Evolutionary conservation across 1,140 invertebrate genomes (phyloP).

Genomic region (Cydia splendana): DNA sequence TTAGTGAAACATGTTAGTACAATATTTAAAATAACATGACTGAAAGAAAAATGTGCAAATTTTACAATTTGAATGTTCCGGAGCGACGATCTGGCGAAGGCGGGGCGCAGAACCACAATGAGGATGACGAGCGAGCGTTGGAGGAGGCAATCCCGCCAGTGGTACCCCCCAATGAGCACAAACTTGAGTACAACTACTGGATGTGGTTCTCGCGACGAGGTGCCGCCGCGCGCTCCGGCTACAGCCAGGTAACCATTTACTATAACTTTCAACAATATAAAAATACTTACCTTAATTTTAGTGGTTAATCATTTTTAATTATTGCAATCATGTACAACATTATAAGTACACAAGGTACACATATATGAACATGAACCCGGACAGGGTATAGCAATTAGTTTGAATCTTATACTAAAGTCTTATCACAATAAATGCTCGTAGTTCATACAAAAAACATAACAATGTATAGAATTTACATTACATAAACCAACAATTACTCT

Average conservation of each 20-base stretch:
- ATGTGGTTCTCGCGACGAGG: slow-evolving; percentile 92
- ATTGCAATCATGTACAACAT: too few relatives aligned
- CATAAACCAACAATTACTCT: too few relatives aligned
- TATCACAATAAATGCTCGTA: too few relatives aligned
- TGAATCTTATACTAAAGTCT: too few relatives aligned
- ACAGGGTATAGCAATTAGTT: too few relatives aligned
- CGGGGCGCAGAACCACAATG: slow-evolving; percentile 55
- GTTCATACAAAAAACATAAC: too few relatives aligned
- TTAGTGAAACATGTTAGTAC: slow-evolving; percentile 76
- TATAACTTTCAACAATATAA: background rate
- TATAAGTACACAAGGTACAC: too few relatives aligned
- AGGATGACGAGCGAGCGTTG: slow-evolving; percentile 65
- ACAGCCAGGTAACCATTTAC: slow-evolving; percentile 62
- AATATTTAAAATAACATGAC: slow-evolving; percentile 72
- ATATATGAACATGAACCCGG: too few relatives aligned
- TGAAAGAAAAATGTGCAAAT: slow-evolving; percentile 79
- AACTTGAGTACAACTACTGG: slow-evolving; percentile 93
- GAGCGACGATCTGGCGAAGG: slow-evolving; percentile 70
- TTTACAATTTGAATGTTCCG: slow-evolving; percentile 78
- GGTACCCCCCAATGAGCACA: slow-evolving; percentile 89
- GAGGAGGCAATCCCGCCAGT: slow-evolving; percentile 79
- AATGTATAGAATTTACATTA: too few relatives aligned
- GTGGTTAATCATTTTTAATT: too few relatives aligned
- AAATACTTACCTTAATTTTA: too few relatives aligned
- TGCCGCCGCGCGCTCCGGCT: slow-evolving; percentile 70